Evolutionary conservation across 2,888 invertebrate genomes (phyloP).

Genomic region (Amphiduros pacificus): DNA sequence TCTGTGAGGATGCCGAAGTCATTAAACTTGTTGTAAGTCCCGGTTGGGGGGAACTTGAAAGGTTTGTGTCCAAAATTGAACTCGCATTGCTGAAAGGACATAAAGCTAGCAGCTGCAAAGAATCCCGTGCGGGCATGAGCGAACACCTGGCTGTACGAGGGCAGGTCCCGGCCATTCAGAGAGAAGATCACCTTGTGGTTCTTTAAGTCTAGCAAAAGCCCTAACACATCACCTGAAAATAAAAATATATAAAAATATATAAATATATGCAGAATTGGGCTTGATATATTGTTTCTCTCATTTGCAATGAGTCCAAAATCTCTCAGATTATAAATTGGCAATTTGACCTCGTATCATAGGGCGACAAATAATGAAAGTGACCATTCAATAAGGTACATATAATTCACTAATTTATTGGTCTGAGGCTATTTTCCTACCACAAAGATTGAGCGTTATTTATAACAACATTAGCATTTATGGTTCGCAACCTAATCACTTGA

Average conservation of each 20-base stretch:
- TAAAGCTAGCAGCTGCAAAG: constrained; percentile 93
- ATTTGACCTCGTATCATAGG: too few relatives aligned
- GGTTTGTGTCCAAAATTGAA: constrained; percentile 87
- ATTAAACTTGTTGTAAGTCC: constrained; percentile 76
- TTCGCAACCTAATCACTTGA: too few relatives aligned
- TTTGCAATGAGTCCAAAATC: too few relatives aligned
- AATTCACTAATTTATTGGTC: too few relatives aligned
- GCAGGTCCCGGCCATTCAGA: constrained; percentile 76
- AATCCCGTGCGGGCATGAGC: constrained; percentile 80
- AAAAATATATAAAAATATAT: neutral
- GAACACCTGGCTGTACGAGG: constrained; percentile 75
- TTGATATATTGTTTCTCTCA: too few relatives aligned
- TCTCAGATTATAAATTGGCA: too few relatives aligned
- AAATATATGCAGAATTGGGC: too few relatives aligned
- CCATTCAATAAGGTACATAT: too few relatives aligned
- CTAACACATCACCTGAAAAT: constrained; percentile 73
- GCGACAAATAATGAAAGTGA: too few relatives aligned
- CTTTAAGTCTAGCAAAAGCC: constrained; percentile 80
- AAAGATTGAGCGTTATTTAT: too few relatives aligned
- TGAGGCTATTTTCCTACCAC: too few relatives aligned
- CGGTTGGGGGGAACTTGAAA: constrained; percentile 76
- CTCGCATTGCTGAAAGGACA: constrained; percentile 93
- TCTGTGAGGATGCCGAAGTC: constrained; percentile 74
- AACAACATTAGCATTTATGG: too few relatives aligned
- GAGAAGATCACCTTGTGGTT: constrained; percentile 77